phyloP scores from a whole-genome alignment of 2,113 vertebrate species.

The Gobiocypris rarus region DNA sequence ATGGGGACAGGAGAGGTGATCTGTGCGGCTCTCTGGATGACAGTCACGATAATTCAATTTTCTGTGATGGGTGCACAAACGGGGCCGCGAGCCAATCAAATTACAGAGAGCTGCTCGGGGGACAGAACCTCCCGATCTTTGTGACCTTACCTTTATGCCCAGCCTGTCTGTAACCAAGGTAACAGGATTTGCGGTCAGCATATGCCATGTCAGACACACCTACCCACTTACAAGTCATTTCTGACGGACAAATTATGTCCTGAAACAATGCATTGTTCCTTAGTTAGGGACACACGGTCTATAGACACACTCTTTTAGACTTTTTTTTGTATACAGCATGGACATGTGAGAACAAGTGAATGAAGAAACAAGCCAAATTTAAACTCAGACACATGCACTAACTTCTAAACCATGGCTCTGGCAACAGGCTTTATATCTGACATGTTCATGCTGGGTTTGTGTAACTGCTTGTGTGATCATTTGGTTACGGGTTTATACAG shows the following conservation, averaged over 20 bases:
- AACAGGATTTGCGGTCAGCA: slow-evolving; percentile 37
- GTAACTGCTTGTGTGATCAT: neutral
- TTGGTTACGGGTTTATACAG: neutral
- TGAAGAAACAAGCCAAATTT: neutral
- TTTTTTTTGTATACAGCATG: neutral
- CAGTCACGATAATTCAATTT: slow-evolving; percentile 43
- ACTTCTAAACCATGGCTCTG: neutral
- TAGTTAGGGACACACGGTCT: neutral
- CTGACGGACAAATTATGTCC: slow-evolving; percentile 27
- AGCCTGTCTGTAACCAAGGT: slow-evolving; percentile 37
- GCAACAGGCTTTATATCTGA: too few species aligned
- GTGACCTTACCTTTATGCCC: slow-evolving; percentile 39
- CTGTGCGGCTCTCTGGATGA: slow-evolving; percentile 14
- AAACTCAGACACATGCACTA: neutral
- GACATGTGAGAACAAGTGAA: neutral
- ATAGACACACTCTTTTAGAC: neutral
- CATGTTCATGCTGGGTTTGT: neutral
- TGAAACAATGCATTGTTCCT: neutral
- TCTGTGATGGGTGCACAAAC: slow-evolving; percentile 34
- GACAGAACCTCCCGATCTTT: slow-evolving; percentile 25
- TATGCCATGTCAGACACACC: slow-evolving; percentile 39
- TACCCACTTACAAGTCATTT: slow-evolving; percentile 2
- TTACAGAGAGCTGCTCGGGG: slow-evolving; percentile 27
- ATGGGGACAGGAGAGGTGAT: slow-evolving; percentile 24
- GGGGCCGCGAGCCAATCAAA: slow-evolving; percentile 33